A percentile compares a stretch with the other conserved stretches of the same genome.
These are phyloP conservation scores for Panopea generosa DNA, from an alignment of 2,888 invertebrate genomes.

Conservation along the genomic window DNA sequence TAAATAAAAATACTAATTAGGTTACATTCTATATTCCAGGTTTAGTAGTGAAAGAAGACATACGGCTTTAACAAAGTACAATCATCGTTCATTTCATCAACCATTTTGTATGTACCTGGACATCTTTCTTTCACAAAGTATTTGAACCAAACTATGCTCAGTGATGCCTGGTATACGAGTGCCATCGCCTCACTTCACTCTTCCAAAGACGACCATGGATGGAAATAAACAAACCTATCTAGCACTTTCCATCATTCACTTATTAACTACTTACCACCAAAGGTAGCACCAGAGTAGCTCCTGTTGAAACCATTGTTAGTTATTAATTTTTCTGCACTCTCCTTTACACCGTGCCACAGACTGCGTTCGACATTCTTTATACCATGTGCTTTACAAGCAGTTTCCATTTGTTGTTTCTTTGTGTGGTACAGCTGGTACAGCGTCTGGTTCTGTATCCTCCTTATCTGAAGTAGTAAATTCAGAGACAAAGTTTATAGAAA, in stretches of 20 bases:
- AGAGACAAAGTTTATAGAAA: too few relatives aligned
- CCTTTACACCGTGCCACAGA: conserved; percentile 44
- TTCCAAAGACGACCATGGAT: too few relatives aligned
- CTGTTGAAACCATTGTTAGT: conserved; percentile 45
- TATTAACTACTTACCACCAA: too few relatives aligned
- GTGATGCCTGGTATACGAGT: too few relatives aligned
- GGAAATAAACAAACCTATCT: too few relatives aligned
- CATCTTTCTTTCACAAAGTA: too few relatives aligned
- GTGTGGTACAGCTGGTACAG: conserved; percentile 44
- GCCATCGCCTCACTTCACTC: too few relatives aligned
- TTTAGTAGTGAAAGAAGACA: conserved; percentile 1
- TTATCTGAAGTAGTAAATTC: conserved; percentile 19
- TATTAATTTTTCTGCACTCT: conserved; percentile 29
- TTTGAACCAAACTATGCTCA: too few relatives aligned
- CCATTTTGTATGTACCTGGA: too few relatives aligned
- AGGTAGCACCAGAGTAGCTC: conserved; percentile 41
- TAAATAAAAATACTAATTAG: too few relatives aligned
- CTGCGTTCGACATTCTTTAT: conserved; percentile 17
- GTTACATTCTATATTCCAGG: too few relatives aligned
- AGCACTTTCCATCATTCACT: not conserved
- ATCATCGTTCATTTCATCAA: too few relatives aligned
- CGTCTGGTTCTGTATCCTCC: conserved; percentile 40
- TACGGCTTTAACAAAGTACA: not conserved
- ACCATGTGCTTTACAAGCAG: not conserved
- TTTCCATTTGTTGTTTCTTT: conserved; percentile 35